A percentile compares a stretch with the other conserved stretches of the same genome.
These are phyloP conservation scores for Selenia dentaria DNA, from an alignment of 2,888 invertebrate genomes.

Conservation along the genomic window DNA sequence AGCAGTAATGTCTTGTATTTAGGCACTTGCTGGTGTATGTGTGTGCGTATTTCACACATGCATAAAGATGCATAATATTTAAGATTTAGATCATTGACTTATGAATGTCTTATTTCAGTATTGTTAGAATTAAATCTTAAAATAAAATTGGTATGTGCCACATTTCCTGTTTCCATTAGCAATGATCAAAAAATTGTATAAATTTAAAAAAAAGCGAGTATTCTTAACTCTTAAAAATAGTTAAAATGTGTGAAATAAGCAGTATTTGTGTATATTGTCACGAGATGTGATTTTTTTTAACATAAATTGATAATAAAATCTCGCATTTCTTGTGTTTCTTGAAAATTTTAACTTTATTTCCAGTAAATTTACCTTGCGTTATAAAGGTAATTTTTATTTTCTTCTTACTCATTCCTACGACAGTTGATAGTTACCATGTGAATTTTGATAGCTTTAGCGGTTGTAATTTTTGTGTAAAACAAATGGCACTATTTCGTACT, in stretches of 20 bases:
- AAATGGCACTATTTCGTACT: too few species aligned
- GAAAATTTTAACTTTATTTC: constrained; percentile 9
- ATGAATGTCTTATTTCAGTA: constrained; percentile 35
- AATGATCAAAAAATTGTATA: constrained; percentile 34
- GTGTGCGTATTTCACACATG: constrained; percentile 32
- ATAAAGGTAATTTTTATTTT: constrained; percentile 21
- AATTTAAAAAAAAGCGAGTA: constrained; percentile 31
- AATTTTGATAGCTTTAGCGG: too few species aligned
- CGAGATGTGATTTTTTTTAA: constrained; percentile 54
- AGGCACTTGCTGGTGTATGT: too few species aligned
- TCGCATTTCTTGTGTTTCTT: constrained; percentile 35
- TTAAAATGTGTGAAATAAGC: constrained; percentile 53
- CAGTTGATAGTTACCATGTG: too few species aligned
- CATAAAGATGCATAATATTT: constrained; percentile 66
- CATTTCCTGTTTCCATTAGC: constrained; percentile 25
- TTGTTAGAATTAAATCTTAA: not conserved
- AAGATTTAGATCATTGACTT: constrained; percentile 50
- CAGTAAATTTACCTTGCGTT: not conserved
- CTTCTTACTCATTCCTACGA: constrained; percentile 20
- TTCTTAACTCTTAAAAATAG: constrained; percentile 46
- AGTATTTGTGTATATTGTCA: constrained; percentile 42
- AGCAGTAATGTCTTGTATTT: too few species aligned
- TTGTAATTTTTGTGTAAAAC: too few species aligned
- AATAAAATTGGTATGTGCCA: constrained; percentile 2
- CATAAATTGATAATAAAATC: constrained; percentile 60